Evolutionary conservation across 2,113 vertebrate genomes (phyloP).

Genomic region (Oreochromis tanganicae): DNA sequence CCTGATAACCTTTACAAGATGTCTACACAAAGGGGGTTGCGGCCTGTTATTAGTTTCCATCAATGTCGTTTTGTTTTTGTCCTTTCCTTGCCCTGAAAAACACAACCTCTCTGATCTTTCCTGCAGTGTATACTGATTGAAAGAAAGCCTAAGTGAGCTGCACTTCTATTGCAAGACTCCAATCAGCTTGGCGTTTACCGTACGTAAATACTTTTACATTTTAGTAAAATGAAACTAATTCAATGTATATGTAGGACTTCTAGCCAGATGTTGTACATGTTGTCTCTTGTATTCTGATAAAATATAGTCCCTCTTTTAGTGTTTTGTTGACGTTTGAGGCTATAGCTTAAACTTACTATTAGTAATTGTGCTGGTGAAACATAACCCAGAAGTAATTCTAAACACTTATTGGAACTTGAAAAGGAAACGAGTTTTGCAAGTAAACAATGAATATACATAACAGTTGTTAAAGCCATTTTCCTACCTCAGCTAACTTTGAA

Average conservation of each 20-base stretch:
- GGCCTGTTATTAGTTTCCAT: neutral
- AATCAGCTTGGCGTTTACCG: neutral
- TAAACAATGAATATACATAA: neutral
- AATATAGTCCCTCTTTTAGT: neutral
- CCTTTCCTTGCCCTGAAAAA: neutral
- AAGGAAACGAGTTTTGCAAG: neutral
- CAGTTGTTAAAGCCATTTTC: neutral
- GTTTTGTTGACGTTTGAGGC: neutral
- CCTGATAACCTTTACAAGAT: neutral
- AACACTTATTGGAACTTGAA: neutral
- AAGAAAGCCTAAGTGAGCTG: neutral
- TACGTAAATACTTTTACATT: neutral
- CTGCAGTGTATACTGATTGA: neutral
- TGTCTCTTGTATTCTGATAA: neutral
- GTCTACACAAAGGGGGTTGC: neutral
- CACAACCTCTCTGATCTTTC: neutral
- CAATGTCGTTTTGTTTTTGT: neutral
- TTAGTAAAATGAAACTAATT: neutral
- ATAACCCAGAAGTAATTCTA: neutral
- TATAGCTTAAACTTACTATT: neutral
- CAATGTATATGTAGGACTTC: neutral
- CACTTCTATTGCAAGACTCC: neutral
- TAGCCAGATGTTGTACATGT: accelerated
- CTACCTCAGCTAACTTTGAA: neutral
- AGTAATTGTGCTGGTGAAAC: neutral